phyloP scores from a whole-genome alignment of 2,113 vertebrate species.

The Eulacestoma nigropectus region DNA sequence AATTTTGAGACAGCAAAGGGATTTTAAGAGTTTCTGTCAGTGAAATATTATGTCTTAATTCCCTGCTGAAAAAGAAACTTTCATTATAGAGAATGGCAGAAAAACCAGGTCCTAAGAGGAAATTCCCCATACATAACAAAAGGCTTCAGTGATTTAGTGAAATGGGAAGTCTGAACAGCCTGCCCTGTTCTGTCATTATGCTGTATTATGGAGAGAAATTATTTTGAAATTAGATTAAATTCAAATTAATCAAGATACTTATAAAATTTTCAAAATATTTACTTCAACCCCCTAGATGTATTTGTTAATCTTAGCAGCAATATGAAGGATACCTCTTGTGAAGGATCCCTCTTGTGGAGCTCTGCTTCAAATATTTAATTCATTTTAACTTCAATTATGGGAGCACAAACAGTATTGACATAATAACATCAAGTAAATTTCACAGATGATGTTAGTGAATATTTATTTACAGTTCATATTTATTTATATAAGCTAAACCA shows the following conservation, averaged over 20 bases:
- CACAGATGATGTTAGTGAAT: not conserved
- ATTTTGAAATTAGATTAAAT: not conserved
- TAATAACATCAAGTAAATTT: constrained; percentile 9
- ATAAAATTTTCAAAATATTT: not conserved
- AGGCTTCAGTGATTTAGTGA: not conserved
- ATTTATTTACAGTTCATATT: not conserved
- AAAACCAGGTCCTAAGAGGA: not conserved
- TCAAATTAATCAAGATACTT: not conserved
- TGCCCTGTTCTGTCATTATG: not conserved
- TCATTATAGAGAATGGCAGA: not conserved
- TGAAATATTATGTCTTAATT: not conserved
- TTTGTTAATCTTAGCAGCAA: not conserved
- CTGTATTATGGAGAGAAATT: not conserved
- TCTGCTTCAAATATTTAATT: constrained; percentile 14
- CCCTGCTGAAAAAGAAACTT: not conserved
- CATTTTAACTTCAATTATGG: not conserved
- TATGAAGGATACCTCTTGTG: not conserved
- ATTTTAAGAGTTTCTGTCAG: not conserved
- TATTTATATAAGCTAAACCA: not conserved
- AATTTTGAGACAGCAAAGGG: not conserved
- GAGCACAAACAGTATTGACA: not conserved
- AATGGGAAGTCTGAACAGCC: not conserved
- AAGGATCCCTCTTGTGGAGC: not conserved
- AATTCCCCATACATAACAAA: not conserved
- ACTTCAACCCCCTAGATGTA: not conserved